Evolutionary conservation across 2,113 vertebrate genomes (phyloP).

Genomic region (Zapornia atra): DNA sequence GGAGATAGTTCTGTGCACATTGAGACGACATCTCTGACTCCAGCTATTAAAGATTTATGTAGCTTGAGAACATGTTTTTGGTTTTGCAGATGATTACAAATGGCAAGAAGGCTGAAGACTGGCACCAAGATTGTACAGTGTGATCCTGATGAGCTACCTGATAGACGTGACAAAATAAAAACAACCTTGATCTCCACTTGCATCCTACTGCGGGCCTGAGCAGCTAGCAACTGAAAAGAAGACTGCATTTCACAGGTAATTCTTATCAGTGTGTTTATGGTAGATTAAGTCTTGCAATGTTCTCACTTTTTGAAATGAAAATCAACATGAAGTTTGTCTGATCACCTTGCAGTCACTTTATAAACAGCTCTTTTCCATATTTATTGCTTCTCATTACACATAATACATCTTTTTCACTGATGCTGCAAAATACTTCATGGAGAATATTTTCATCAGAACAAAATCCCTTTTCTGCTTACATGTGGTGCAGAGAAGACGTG

Average conservation of each 20-base stretch:
- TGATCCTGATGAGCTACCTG: not conserved
- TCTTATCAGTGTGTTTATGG: not conserved
- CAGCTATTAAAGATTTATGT: slow-evolving; percentile 15
- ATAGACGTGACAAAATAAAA: not conserved
- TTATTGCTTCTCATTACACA: not conserved
- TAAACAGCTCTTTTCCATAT: not conserved
- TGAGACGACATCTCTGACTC: not conserved
- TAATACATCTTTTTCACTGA: not conserved
- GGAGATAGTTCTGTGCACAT: not conserved
- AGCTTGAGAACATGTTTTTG: slow-evolving; percentile 18
- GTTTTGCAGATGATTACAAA: slow-evolving; percentile 11
- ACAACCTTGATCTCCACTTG: not conserved
- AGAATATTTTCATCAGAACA: not conserved
- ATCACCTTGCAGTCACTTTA: not conserved
- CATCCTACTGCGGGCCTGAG: not conserved
- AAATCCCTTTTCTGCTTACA: not conserved
- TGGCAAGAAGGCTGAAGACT: not conserved
- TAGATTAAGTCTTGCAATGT: not conserved
- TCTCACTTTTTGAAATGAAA: not conserved
- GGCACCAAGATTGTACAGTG: not conserved
- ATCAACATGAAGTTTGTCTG: not conserved
- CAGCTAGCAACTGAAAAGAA: not conserved
- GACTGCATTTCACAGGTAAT: not conserved
- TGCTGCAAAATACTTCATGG: not conserved
- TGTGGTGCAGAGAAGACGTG: not conserved